phyloP scores from a whole-genome alignment of 2,888 invertebrate genomes.

The Venustoraphidia nigricollis region DNA sequence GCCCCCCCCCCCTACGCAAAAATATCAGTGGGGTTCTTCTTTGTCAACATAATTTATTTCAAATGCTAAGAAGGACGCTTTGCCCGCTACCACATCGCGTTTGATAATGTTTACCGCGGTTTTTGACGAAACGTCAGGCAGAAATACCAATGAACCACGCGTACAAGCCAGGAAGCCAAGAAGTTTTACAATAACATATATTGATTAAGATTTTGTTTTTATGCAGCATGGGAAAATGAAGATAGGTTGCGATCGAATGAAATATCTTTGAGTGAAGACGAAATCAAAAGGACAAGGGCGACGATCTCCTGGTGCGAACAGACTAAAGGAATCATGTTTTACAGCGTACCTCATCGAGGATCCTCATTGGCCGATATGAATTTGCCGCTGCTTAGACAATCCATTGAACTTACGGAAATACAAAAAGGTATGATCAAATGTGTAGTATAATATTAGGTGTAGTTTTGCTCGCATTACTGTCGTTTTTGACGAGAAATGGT shows the following conservation, averaged over 20 bases:
- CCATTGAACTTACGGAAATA: conserved; percentile 64
- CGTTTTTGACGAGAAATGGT: no score
- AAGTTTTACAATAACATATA: no score
- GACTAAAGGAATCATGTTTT: conserved; percentile 59
- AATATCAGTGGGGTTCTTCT: no score
- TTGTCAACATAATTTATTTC: not conserved
- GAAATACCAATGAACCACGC: no score
- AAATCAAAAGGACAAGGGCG: conserved; percentile 10
- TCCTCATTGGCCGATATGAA: conserved; percentile 62
- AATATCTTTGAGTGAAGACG: no score
- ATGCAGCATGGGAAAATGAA: conserved; percentile 33
- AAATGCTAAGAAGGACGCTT: no score
- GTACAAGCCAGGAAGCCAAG: no score
- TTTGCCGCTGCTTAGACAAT: conserved; percentile 56
- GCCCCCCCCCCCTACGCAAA: no score
- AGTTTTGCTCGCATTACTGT: no score
- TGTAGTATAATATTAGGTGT: not conserved
- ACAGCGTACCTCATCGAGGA: conserved; percentile 76
- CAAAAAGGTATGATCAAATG: conserved; percentile 45
- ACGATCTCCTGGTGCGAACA: conserved; percentile 34
- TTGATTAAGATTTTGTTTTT: conserved; percentile 2
- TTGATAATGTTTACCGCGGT: no score
- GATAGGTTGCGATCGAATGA: conserved; percentile 8
- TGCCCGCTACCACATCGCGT: no score
- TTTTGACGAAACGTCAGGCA: no score